Base-by-base conservation (phyloP, 2,797 vertebrate genomes). In the Sebastes steindachneri region DNA sequence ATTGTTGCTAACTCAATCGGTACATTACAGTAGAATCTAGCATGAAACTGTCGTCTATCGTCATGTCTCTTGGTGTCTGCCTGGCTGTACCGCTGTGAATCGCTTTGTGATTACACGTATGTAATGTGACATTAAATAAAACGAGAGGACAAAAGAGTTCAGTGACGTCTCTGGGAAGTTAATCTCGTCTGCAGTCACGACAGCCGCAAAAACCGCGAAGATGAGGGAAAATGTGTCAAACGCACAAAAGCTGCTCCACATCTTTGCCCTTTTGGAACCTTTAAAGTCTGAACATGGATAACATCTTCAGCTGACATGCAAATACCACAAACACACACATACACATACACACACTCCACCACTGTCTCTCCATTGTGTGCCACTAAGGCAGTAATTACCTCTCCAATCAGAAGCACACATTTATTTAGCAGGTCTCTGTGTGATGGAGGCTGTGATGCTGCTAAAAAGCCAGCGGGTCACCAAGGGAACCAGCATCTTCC, bases 191-290 rank as follows among this genome's bases (percentile, higher is more conserved):
- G 75, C 17, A 4, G 63, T 59, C 70, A 28, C 53, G 54, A 29
- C 71, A 53, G 14, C 35, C 19, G 17, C 15, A 10, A 53, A 53
- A 79, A 45, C 3, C 2, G 7, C 2, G 1, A 59, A 26, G 55
- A 67, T 3, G 14, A 72, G 19, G 55, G 29, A 75, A n/a, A 70
- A 86, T 60, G 57, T 78, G 58, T 68, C 75, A 60, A 19, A 4
- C 3, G 4, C 58, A 88, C 83, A 86, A 87, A 90, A 75, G 78
- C 76, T 3, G 41, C 51, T 51, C n/a, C 63, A 68, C 7, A 14
- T 55, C 72, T 86, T 58, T 92, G 88, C 89, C 93, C 92, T 93
- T 95, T 92, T 86, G 83, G 81, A 91, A 93, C 91, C 91, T 94
- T 93, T 92, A 82, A 80, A 83, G 64, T 87, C 82, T 77, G 80